Evolutionary conservation across 2,888 invertebrate species (phyloP).

Genomic region (Cistogaster globosa): DNA sequence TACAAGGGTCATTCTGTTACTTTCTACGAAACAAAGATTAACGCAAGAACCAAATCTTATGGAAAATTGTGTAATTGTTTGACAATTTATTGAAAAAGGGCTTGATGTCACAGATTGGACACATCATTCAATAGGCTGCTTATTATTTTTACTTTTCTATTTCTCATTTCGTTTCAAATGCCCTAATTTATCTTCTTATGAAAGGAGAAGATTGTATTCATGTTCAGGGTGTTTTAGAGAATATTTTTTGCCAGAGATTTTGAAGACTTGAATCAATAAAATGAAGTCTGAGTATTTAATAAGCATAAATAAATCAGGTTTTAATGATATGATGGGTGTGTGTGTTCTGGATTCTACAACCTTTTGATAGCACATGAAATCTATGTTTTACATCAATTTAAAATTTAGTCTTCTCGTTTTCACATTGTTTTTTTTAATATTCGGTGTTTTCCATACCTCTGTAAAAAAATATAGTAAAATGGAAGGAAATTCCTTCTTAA

Average conservation of each 20-base stretch:
- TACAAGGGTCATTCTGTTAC: conserved; percentile 23
- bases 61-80: conserved; percentile 79
- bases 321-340: too few species aligned
- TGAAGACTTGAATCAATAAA: neutral
- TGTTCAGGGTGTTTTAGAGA: neutral
- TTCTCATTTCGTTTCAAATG: conserved; percentile 34
- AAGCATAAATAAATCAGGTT: too few species aligned
- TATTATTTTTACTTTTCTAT: neutral
- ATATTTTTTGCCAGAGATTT: neutral
- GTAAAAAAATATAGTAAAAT: too few species aligned
- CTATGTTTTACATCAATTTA: too few species aligned
- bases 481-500: too few species aligned
- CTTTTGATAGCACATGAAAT: too few species aligned
- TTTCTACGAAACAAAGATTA: conserved; percentile 31
- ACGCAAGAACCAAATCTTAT: conserved; percentile 28
- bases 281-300: too few species aligned
- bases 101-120: conserved; percentile 59
- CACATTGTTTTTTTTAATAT: too few species aligned
- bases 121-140: conserved; percentile 14
- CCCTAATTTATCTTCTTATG: conserved; percentile 57
- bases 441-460: too few species aligned
- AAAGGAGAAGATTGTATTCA: conserved; percentile 5
- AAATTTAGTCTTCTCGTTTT: too few species aligned
- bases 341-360: too few species aligned
- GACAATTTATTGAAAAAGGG: conserved; percentile 78